These are phyloP conservation scores for Stercorarius parasiticus DNA, from an alignment of 2,113 vertebrate genomes.

Conservation along the genomic window DNA sequence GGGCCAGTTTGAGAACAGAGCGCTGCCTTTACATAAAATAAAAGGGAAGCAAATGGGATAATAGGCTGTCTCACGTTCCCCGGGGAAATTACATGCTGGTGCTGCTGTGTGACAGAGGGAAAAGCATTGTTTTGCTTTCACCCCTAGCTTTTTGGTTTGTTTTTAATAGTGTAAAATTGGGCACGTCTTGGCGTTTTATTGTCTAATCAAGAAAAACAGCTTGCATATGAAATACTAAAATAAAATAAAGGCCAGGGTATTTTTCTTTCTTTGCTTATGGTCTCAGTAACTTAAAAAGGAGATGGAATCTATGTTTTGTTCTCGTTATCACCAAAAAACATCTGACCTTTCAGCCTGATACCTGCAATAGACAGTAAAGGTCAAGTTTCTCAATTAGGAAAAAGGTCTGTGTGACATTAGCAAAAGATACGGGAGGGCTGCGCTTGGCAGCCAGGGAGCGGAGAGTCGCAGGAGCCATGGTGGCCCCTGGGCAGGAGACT, in stretches of 20 bases:
- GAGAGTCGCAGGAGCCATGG: fast-evolving
- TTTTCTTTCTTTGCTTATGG: not conserved
- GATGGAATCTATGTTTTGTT: not conserved
- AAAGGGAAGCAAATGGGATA: not conserved
- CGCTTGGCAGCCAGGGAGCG: fast-evolving
- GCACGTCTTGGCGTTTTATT: not conserved
- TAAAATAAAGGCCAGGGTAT: not conserved
- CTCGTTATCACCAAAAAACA: conserved; percentile 2
- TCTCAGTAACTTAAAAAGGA: not conserved
- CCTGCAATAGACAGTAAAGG: not conserved
- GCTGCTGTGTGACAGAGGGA: not conserved
- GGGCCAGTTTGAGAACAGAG: not conserved
- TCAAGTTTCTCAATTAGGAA: not conserved
- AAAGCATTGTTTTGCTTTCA: not conserved
- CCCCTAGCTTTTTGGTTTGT: not conserved
- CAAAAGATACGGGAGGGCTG: fast-evolving
- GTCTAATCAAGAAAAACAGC: conserved; percentile 5
- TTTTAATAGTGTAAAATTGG: not conserved
- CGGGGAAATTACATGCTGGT: not conserved
- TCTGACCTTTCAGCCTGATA: not conserved
- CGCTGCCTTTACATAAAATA: not conserved
- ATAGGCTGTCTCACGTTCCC: not conserved
- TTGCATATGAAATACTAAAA: not conserved
- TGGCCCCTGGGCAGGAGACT: not conserved
- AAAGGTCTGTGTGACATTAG: not conserved